These are phyloP conservation scores for Stenodera caucasica DNA, from an alignment of 2,888 invertebrate species.

Conservation along the genomic window DNA sequence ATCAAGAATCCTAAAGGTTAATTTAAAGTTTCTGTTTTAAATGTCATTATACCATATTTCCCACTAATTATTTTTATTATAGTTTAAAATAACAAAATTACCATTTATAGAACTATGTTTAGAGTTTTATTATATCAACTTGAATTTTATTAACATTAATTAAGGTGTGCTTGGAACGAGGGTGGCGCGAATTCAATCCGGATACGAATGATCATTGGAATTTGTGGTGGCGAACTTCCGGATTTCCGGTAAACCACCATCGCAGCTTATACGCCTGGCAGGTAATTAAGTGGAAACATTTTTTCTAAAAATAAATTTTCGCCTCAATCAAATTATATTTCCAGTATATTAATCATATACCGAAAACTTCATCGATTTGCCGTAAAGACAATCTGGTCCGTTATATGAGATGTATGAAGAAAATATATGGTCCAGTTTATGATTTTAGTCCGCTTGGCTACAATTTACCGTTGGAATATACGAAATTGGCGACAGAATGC, in stretches of 20 bases:
- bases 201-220: slow-evolving; percentile 76
- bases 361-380: slow-evolving; percentile 81
- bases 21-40: not conserved
- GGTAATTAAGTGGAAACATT: slow-evolving; percentile 51
- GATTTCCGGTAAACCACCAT: slow-evolving; percentile 68
- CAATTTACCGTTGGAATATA: slow-evolving; percentile 82
- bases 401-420: slow-evolving; percentile 77
- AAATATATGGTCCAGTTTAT: slow-evolving; percentile 78
- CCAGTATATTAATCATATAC: slow-evolving; percentile 82
- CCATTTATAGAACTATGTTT: not conserved
- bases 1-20: not conserved
- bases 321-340: slow-evolving; percentile 44
- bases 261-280: slow-evolving; percentile 72
- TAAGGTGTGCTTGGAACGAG: slow-evolving; percentile 76
- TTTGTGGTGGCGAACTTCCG: slow-evolving; percentile 80
- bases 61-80: not conserved
- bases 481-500: slow-evolving; percentile 79
- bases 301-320: slow-evolving; percentile 6
- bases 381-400: slow-evolving; percentile 80
- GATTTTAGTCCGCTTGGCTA: slow-evolving; percentile 83
- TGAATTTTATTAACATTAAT: slow-evolving; percentile 8
- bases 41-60: not conserved
- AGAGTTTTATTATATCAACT: not conserved
- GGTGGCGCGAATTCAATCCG: slow-evolving; percentile 74
- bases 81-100: not conserved